Conservation (phyloP, 2,797 vertebrate genomes). For the Amblyopsis hoosieri region DNA sequence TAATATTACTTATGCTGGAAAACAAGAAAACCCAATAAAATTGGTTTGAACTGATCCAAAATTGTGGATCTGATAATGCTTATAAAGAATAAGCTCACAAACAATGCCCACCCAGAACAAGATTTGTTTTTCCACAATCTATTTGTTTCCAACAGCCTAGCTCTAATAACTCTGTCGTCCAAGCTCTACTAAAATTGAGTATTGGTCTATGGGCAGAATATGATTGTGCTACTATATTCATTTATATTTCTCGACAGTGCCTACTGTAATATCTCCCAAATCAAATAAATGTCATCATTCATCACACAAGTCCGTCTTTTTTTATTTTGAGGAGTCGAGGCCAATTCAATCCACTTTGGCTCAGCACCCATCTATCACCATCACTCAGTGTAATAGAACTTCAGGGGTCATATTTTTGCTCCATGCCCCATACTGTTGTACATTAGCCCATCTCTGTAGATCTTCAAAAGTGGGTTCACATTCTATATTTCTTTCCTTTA, state of each 20-base stretch:
- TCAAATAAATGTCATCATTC: constrained; percentile 77
- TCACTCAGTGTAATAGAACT: constrained; percentile 57
- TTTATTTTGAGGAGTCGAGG: constrained; percentile 57
- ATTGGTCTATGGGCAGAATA: constrained; percentile 66
- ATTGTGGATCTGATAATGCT: constrained; percentile 1
- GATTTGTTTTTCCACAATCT: neutral
- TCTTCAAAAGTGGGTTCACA: constrained; percentile 11
- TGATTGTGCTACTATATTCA: constrained; percentile 69
- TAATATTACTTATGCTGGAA: neutral
- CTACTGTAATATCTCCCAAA: constrained; percentile 75
- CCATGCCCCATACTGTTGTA: constrained; percentile 24
- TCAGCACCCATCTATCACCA: constrained; percentile 68
- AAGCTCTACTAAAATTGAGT: constrained; percentile 39
- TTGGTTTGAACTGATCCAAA: neutral
- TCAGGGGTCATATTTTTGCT: constrained; percentile 50
- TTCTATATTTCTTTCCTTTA: constrained; percentile 5
- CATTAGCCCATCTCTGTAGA: constrained; percentile 22
- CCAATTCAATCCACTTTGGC: constrained; percentile 64
- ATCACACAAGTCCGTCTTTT: constrained; percentile 63
- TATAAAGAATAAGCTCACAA: constrained; percentile 1
- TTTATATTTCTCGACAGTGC: constrained; percentile 78
- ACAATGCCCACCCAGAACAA: neutral
- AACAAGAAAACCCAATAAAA: neutral
- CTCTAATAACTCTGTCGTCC: constrained; percentile 28
- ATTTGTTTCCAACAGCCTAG: constrained; percentile 13